Base-by-base conservation (phyloP, 2,113 vertebrate species). In the Alexandromys fortis region DNA sequence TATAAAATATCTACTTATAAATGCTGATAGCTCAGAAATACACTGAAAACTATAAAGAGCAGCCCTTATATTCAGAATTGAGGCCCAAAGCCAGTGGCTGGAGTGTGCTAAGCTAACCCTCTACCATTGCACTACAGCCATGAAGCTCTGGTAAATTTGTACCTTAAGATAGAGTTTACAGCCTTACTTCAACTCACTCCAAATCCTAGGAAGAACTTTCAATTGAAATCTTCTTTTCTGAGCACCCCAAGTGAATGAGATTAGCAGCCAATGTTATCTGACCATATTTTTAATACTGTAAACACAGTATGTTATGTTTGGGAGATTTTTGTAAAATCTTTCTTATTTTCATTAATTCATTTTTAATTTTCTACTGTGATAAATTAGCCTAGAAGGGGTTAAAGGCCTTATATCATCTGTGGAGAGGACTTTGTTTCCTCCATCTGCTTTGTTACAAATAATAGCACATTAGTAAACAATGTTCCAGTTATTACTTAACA, bases 1-100 rank as follows among this genome's bases (percentile, higher is more conserved):
- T 58, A 58, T 58, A 21, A 70, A 77, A 75, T 77, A 0, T 65
- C 49, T 21, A 35, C 19, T 58, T 76, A 28, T 33, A 85, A 11
- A 77, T 88, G n/a, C 26, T 58, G 61, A 3, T 79, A 67, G 24
- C 81, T 96, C 22, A 93, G 78, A 77, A 93, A 94, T 24, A 3
- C 28, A 82, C 17, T 22, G 77, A 16, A 24, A 81, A 65, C 65
- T 58, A 22, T 42, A 35, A 13, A 9, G 30, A 94, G 6, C 55
- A 81, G 70, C 45, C 94, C 1, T 19, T 16, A 22, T 73, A 30
- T 52, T 58, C 7, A 28, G 24, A 38, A 16, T 21, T 28, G 45
- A 26, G 30, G 3, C 7, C 16, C 42, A 26, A 30, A 63, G 22
- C 4, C 26, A 38, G 8, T 28, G 13, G 7, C 14, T 55, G 2